Evolutionary conservation across 2,113 vertebrate genomes (phyloP).

Genomic region (Hippolais icterina): DNA sequence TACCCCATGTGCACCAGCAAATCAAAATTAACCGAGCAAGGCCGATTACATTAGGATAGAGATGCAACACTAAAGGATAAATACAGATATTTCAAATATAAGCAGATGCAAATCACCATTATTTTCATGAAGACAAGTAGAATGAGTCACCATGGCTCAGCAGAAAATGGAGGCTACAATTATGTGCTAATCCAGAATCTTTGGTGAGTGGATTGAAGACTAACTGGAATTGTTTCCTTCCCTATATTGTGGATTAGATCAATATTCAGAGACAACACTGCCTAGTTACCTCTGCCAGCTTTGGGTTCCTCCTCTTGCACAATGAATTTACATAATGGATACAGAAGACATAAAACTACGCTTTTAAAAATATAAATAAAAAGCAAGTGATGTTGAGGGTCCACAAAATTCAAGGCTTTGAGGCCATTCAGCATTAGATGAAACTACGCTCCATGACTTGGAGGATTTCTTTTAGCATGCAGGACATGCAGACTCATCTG

Average conservation of each 20-base stretch:
- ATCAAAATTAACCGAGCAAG: conserved; percentile 16
- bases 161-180: neutral
- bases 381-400: neutral
- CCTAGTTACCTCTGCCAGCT: neutral
- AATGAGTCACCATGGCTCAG: neutral
- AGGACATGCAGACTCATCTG: neutral
- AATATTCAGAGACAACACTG: neutral
- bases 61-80: neutral
- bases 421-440: neutral
- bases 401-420: neutral
- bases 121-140: neutral
- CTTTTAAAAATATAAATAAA: neutral
- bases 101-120: neutral
- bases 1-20: neutral
- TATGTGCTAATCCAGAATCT: neutral
- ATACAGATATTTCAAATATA: neutral
- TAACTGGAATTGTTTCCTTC: neutral
- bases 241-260: neutral
- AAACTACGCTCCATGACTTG: neutral
- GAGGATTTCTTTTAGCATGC: neutral
- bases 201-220: neutral
- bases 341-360: neutral
- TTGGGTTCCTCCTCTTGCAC: neutral
- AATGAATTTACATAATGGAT: neutral
- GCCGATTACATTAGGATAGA: neutral